phyloP scores from a whole-genome alignment of 2,113 vertebrate genomes.

The Halcyon senegalensis region DNA sequence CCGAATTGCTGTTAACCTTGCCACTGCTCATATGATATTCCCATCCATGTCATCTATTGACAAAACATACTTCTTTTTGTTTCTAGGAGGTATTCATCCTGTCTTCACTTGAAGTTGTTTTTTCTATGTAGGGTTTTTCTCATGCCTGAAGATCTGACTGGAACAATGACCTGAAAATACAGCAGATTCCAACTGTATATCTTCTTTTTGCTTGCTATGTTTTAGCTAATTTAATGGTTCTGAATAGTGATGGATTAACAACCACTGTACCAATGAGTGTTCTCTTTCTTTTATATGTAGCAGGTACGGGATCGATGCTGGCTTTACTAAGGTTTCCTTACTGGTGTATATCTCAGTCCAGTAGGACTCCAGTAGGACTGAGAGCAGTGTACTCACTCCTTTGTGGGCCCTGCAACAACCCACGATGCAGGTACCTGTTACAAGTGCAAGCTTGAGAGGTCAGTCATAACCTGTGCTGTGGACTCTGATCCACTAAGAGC shows the following conservation, averaged over 20 bases:
- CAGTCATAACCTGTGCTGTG: neutral
- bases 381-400: rapidly evolving
- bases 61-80: neutral
- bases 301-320: neutral
- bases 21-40: neutral
- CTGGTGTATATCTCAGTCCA: neutral
- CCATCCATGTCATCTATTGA: slow-evolving; percentile 3
- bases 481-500: neutral
- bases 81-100: neutral
- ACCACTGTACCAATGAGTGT: rapidly evolving
- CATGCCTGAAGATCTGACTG: neutral
- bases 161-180: neutral
- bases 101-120: neutral
- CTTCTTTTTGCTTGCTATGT: neutral
- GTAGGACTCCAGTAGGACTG: neutral
- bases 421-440: neutral
- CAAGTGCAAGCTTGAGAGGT: neutral
- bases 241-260: neutral
- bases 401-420: neutral
- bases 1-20: slow-evolving; percentile 23
- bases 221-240: neutral
- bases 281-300: neutral
- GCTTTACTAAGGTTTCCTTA: neutral
- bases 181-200: neutral
- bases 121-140: neutral